A percentile compares a stretch with the other conserved stretches of the same genome.
phyloP scores from a whole-genome alignment of 1,140 invertebrate species.

The Helicoverpa zea region DNA sequence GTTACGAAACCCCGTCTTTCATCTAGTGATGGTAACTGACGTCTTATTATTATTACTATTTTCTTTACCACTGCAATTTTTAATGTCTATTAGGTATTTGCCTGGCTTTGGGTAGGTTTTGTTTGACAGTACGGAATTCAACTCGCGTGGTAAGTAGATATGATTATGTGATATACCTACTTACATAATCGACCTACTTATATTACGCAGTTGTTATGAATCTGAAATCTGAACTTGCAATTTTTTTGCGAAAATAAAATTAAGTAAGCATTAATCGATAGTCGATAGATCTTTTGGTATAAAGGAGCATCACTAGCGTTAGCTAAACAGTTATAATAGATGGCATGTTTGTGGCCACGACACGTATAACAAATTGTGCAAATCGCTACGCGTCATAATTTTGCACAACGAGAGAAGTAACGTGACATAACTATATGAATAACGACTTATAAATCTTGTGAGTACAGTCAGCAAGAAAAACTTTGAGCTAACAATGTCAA shows the following conservation, averaged over 20 bases:
- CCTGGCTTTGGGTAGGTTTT: not conserved
- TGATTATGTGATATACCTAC: not conserved
- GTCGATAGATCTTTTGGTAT: not conserved
- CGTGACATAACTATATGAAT: slow-evolving; percentile 56
- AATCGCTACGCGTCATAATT: slow-evolving; percentile 49
- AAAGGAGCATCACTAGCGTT: slow-evolving; percentile 41
- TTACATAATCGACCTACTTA: slow-evolving; percentile 22
- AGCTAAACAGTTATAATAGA: slow-evolving; percentile 8
- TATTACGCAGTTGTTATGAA: not conserved
- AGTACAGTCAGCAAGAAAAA: not conserved
- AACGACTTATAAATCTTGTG: slow-evolving; percentile 30
- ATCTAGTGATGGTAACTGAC: slow-evolving; percentile 54
- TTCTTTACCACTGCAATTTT: not conserved
- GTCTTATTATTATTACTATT: slow-evolving; percentile 41
- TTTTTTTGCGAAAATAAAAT: not conserved
- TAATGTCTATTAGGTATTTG: not conserved
- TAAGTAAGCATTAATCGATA: not conserved
- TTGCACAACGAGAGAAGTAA: slow-evolving; percentile 53
- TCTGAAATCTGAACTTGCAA: too few relatives aligned
- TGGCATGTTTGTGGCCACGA: slow-evolving; percentile 45
- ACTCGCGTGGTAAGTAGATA: not conserved
- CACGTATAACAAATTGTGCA: slow-evolving; percentile 54
- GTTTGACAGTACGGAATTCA: not conserved
- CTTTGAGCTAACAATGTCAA: too few relatives aligned
- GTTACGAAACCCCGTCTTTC: slow-evolving; percentile 61